Evolutionary conservation across 2,888 invertebrate species (phyloP), one percentile per base, ranked within the genome.

Genomic region (Elgonia sp.): DNA sequence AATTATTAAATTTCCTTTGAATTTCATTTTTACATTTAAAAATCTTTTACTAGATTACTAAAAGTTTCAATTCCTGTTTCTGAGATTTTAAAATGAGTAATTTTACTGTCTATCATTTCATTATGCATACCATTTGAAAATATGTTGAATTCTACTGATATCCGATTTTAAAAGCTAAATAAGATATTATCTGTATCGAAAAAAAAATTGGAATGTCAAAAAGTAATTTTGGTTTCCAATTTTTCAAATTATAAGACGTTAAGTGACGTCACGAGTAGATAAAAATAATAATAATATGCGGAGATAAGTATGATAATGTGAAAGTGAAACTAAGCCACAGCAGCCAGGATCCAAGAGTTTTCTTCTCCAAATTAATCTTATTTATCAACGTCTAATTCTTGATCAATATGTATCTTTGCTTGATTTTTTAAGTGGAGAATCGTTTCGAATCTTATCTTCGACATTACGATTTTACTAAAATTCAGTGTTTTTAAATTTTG

Each of bases 261-360:
- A 55, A 18, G 8, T 70, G 63, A 77, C 70, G 72, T 77, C 70
- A 57, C 18, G 0, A 40, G 65, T 7, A 57, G 84, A 85, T 85
- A 77, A 69, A 46, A 53, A 81, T 67, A 46, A 70, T 57, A 82
- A 82, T 73, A 82, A 77, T 72, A 82, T 57, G 55, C 72, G 5
- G 55, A 83, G 83, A 83, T 79, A 86, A 77, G 42, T 86, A 86
- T 86, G 82, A 83, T 86, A 86, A 86, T 86, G 57, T 69, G 77
- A 82, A 83, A 83, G 83, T 83, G 57, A 72, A 82, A 77, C 73
- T 55, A 73, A 21, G 65, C 50, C 37, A 70, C 40, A 62, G 79
- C 60, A 60, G 72, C 77, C 37, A 60, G 69, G 21, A 75, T 46
- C 67, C 50, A 79, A 21, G 65, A 67, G 50, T 83, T 87, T 83